Evolutionary conservation across 1,140 invertebrate genomes (phyloP), one percentile per base, ranked within the genome.

Genomic region (Zophobas morio): DNA sequence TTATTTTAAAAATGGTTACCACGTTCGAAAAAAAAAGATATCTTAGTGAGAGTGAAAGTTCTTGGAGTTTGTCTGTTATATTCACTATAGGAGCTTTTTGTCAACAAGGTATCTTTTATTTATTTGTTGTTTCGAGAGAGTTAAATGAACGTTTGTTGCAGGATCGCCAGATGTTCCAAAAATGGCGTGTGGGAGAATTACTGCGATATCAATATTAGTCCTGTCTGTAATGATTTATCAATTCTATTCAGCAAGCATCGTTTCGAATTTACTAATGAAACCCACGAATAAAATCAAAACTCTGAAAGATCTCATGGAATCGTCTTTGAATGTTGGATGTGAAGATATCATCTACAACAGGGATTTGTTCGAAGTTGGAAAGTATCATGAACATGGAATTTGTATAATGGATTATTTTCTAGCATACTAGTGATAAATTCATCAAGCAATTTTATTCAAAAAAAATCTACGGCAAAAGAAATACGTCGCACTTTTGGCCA

Each of bases 31-130:
- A 75, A 6, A 53, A 70, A 20, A 37, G 53, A 70, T 51, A 54
- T 42, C 6, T 35, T 36, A 49, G 71, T 2, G 54, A 49, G 3
- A 40, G 20, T 36, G 66, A 71, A 51, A 71, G 56, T 33, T 54
- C 57, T 37, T 82, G 79, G 79, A 81, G 81, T 76, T 75, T 77
- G 63, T 85, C 83, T 8, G 70, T 85, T 2, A 78, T 88, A 1
- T 86, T 86, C 57, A 87, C 84, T 70, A 81, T 88, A 37, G 86
- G 86, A 34, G 86, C 85, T 1, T 84, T 88, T 57, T 87, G 86
- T 42, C 87, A 88, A 54, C 87, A 88, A 82, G 87, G 84, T 84
- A 56, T 1, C n/a, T 20, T 20, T 20, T 20, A 20, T 20, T 20
- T 20, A 20, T 20, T 20, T 20, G 20, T 20, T 20, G 20, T 20